Conservation (phyloP, 2,797 vertebrate genomes). For the Macropus fuliginosus region DNA sequence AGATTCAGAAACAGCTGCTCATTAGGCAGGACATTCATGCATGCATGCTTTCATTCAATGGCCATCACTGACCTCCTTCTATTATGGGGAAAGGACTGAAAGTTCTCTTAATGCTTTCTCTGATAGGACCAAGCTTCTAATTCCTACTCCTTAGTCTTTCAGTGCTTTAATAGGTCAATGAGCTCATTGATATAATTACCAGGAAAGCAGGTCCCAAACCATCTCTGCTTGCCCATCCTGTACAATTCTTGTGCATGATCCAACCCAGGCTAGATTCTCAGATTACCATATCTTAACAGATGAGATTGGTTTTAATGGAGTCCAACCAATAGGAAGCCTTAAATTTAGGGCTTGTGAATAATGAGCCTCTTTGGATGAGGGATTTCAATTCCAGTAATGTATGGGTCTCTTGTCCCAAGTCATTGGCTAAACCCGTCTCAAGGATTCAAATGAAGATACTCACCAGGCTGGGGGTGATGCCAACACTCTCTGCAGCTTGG, state of each 20-base stretch:
- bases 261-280: neutral
- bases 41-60: neutral
- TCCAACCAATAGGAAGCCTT: conserved; percentile 24
- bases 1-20: neutral
- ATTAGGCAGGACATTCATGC: neutral
- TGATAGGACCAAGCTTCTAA: neutral
- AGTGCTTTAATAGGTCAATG: neutral
- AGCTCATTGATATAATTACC: neutral
- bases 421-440: neutral
- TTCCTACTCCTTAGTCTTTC: neutral
- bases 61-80: neutral
- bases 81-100: neutral
- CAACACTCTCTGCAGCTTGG: conserved; percentile 97
- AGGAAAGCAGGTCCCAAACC: neutral
- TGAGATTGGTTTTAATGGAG: conserved; percentile 25
- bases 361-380: neutral
- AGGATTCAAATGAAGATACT: conserved; percentile 80
- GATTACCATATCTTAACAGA: conserved; percentile 21
- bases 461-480: conserved; percentile 97
- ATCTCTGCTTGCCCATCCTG: neutral
- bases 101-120: neutral
- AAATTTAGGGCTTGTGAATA: conserved; percentile 1
- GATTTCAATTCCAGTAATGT: conserved; percentile 9
- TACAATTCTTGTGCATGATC: neutral
- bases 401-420: conserved; percentile 7